A percentile compares a stretch with the other conserved stretches of the same genome.
phyloP scores from a whole-genome alignment of 2,888 invertebrate species.

The Altica lythri region DNA sequence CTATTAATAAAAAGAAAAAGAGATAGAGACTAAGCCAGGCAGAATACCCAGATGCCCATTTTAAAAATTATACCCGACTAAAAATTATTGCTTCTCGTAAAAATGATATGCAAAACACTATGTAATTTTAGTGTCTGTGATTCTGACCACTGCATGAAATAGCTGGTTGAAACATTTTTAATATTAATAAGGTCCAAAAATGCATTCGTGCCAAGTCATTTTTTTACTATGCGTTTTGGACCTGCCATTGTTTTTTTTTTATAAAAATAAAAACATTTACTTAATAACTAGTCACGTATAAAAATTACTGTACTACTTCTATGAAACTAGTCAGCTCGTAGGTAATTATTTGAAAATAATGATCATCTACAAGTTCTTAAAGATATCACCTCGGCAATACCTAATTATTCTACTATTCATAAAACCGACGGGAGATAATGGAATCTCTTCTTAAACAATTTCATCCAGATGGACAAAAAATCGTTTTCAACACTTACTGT shows the following conservation, averaged over 20 bases:
- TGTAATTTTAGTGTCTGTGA: constrained; percentile 57
- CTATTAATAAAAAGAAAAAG: constrained; percentile 49
- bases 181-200: constrained; percentile 54
- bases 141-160: constrained; percentile 54
- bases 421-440: constrained; percentile 39
- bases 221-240: constrained; percentile 49
- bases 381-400: neutral
- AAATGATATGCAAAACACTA: constrained; percentile 58
- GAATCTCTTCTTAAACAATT: constrained; percentile 29
- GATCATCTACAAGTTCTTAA: neutral
- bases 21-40: constrained; percentile 16
- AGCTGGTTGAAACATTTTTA: constrained; percentile 49
- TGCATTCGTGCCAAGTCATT: constrained; percentile 55
- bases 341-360: neutral
- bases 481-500: constrained; percentile 26
- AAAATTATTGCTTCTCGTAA: constrained; percentile 55
- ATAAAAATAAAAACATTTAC: constrained; percentile 28
- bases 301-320: neutral
- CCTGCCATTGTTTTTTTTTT: constrained; percentile 28
- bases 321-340: neutral
- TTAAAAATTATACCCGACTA: constrained; percentile 55
- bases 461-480: constrained; percentile 40
- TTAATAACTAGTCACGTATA: no score
- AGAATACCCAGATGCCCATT: constrained; percentile 48
- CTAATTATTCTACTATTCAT: constrained; percentile 20